Base-by-base conservation (phyloP, 2,113 vertebrate genomes). In the Corvus hawaiiensis region DNA sequence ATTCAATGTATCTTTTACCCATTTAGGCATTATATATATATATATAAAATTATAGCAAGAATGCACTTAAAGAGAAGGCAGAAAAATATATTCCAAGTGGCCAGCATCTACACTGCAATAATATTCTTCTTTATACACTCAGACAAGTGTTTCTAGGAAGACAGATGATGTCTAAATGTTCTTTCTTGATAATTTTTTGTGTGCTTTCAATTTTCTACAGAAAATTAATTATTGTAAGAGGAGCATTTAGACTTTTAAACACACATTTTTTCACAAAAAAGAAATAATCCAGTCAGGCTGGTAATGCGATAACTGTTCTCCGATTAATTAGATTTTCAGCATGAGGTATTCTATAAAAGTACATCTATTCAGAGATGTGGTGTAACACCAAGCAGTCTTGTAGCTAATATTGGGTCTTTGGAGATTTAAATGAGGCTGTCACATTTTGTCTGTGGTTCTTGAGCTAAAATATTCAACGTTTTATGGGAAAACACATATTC, bases 151-250 rank as follows among this genome's bases (percentile, higher is more conserved):
- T 96, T 93, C 84, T 81, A 81, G 85, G 78, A 96, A 94, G 79
- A 94, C 62, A 90, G 76, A 94, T 93, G 84, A 95, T 67, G 69
- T 91, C 73, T 95, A 92, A 96, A 95, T 89, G 80, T 94, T 94
- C 92, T 87, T 92, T 84, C 93, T 95, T 74, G 55, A 66, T 85
- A 87, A 95, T 82, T 97, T 93, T 87, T 95, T 82, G 72, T 75
- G 71, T 87, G 89, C 85, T 96, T 94, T 95, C 91, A 90, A 87
- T 95, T 95, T 92, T 93, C 87, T 93, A 37, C 26, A 93, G 89
- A 82, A 82, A 92, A 97, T 97, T 93, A 95, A 66, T 95, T 83
- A 94, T 67, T 92, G 77, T 95, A 97, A 93, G 74, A 93, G 78
- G 52, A 87, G 71, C 86, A 75, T 96, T 94, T 92, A 88, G 89